phyloP scores from a whole-genome alignment of 2,797 vertebrate genomes.

The Lepus oiostolus region DNA sequence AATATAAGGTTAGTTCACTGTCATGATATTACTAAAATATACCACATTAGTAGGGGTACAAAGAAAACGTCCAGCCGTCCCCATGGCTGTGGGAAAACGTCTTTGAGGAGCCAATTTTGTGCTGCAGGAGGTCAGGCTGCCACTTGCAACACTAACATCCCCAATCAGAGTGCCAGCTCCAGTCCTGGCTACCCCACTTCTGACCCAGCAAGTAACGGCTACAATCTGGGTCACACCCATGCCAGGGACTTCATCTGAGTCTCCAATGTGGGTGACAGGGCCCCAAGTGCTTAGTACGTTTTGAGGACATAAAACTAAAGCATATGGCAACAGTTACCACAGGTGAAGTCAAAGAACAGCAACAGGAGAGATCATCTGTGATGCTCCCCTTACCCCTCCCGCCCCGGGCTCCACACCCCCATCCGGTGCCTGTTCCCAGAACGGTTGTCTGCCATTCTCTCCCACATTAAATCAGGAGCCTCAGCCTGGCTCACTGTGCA shows the following conservation, averaged over 20 bases:
- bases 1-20: neutral
- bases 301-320: neutral
- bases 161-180: no score
- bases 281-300: no score
- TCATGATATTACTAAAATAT: neutral
- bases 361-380: neutral
- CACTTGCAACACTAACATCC: no score
- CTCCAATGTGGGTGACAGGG: no score
- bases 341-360: neutral
- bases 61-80: neutral
- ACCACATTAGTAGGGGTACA: neutral
- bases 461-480: neutral
- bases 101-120: neutral
- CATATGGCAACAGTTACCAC: neutral
- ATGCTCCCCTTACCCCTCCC: neutral
- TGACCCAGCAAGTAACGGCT: no score
- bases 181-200: no score
- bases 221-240: no score
- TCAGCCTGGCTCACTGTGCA: neutral
- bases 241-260: no score
- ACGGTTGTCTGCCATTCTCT: neutral
- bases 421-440: no score
- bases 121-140: no score
- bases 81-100: neutral
- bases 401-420: neutral